Evolutionary conservation across 1,140 invertebrate species (phyloP).

Genomic region (Drosophila prosaltans): DNA sequence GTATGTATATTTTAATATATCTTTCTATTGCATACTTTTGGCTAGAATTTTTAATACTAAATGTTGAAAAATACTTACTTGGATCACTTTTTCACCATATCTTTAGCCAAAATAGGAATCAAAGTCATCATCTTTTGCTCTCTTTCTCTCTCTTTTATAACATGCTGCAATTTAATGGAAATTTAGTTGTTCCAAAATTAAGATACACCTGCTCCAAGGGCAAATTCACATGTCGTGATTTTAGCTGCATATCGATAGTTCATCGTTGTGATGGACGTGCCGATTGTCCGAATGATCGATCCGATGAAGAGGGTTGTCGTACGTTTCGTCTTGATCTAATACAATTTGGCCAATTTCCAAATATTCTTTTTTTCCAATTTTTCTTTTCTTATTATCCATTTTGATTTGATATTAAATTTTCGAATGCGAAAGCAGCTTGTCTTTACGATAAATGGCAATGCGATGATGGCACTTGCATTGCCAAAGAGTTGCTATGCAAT

Average conservation of each 20-base stretch:
- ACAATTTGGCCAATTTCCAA: neutral
- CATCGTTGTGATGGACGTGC: slow-evolving; percentile 84
- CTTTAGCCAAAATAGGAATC: neutral
- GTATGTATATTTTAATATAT: too few species aligned
- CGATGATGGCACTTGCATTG: slow-evolving; percentile 87
- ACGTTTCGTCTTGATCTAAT: slow-evolving; percentile 81
- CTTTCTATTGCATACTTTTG: too few species aligned
- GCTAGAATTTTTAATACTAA: too few species aligned
- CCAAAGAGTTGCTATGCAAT: slow-evolving; percentile 86
- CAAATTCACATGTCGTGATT: slow-evolving; percentile 87
- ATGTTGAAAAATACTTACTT: too few species aligned
- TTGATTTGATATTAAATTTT: slow-evolving; percentile 10
- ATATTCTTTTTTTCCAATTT: neutral
- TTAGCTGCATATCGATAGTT: slow-evolving; percentile 88
- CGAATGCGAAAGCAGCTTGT: slow-evolving; percentile 83
- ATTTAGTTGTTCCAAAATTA: slow-evolving; percentile 72
- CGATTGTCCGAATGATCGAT: slow-evolving; percentile 85
- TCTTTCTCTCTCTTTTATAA: slow-evolving; percentile 19
- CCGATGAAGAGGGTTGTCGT: slow-evolving; percentile 85
- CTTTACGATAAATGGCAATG: slow-evolving; percentile 86
- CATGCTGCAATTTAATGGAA: slow-evolving; percentile 29
- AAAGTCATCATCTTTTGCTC: neutral
- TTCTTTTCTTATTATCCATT: slow-evolving; percentile 1
- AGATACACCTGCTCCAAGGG: slow-evolving; percentile 84
- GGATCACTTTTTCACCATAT: neutral